Percentiles rank a stretch among this genome's conserved stretches.
phyloP scores from a whole-genome alignment of 2,888 invertebrate genomes.

The Agrochola lychnidis region DNA sequence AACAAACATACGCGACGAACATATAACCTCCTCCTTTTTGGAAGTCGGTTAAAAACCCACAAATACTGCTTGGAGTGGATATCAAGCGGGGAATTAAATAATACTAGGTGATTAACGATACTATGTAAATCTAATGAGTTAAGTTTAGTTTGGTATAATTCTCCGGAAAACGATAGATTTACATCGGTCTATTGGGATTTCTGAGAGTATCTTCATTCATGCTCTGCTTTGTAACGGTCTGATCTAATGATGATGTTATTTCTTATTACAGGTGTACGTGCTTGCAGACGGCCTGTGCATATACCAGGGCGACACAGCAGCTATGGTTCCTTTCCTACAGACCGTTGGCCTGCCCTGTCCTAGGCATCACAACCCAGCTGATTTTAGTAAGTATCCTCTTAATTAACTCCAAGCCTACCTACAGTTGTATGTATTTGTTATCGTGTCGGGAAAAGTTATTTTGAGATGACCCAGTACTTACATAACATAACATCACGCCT shows the following conservation, averaged over 20 bases:
- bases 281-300: conserved; percentile 92
- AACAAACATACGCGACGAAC: too few species aligned
- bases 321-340: conserved; percentile 91
- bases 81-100: not conserved
- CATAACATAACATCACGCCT: too few species aligned
- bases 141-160: not conserved
- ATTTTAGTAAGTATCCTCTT: conserved; percentile 90
- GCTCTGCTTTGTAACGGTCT: not conserved
- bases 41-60: too few species aligned
- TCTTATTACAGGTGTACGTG: conserved; percentile 89
- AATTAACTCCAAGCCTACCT: not conserved
- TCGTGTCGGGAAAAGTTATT: not conserved
- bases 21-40: too few species aligned
- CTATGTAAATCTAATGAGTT: not conserved
- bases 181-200: not conserved
- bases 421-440: not conserved
- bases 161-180: not conserved
- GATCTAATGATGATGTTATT: not conserved
- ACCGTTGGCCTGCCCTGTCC: conserved; percentile 91
- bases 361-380: conserved; percentile 92
- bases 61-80: not conserved
- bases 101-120: not conserved
- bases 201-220: not conserved
- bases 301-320: conserved; percentile 91
- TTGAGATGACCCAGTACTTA: too few species aligned